A percentile compares a stretch with the other conserved stretches of the same genome.
Conservation (phyloP, 2,797 vertebrate species). For the Pangasius djambal region DNA sequence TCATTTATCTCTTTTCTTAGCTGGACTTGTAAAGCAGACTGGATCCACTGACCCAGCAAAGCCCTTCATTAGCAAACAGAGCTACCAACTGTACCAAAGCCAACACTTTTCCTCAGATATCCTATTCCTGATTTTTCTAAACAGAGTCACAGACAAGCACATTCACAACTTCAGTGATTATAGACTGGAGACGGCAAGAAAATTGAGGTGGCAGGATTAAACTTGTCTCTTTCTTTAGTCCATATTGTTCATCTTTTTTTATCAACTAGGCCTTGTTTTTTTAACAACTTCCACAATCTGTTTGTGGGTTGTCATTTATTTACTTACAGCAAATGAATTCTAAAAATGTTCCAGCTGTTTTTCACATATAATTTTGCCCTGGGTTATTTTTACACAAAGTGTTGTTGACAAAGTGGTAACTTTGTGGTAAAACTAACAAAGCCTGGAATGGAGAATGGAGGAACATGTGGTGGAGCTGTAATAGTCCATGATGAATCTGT, state of each 20-base stretch:
- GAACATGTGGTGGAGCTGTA: conserved; percentile 4
- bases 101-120: background rate
- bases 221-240: background rate
- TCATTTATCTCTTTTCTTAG: background rate
- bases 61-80: conserved; percentile 25
- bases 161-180: conserved; percentile 4
- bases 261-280: background rate
- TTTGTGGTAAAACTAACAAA: conserved; percentile 19
- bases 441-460: conserved; percentile 7
- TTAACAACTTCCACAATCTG: background rate
- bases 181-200: background rate
- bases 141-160: background rate
- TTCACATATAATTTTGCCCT: background rate
- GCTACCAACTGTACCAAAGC: conserved; percentile 19
- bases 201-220: conserved; percentile 5
- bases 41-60: conserved; percentile 20
- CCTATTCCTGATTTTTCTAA: conserved; percentile 5
- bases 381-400: conserved; percentile 6
- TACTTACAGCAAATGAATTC: background rate
- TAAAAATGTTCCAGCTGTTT: conserved; percentile 19
- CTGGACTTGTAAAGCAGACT: conserved; percentile 14
- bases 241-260: background rate
- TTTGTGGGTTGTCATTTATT: conserved; percentile 9
- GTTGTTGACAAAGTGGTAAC: conserved; percentile 25
- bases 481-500: conserved; percentile 6